These are phyloP conservation scores for Nerophis ophidion DNA, from an alignment of 2,113 vertebrate genomes.

Conservation along the genomic window DNA sequence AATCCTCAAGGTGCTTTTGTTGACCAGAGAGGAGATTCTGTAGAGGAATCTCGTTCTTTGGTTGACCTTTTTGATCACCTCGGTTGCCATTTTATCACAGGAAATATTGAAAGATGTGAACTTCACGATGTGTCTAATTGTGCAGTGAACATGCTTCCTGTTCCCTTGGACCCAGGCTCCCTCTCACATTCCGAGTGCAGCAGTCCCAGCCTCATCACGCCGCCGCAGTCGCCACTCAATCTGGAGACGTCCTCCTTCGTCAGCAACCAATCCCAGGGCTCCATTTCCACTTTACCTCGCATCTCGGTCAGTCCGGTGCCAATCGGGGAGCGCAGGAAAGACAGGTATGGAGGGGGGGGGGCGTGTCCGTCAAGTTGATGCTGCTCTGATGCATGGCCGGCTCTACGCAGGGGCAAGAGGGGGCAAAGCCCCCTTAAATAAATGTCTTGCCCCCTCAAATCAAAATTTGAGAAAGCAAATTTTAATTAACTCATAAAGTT, in stretches of 20 bases:
- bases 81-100: too few species aligned
- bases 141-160: not conserved
- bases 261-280: slow-evolving; percentile 91
- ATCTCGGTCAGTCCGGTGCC: slow-evolving; percentile 89
- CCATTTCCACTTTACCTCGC: slow-evolving; percentile 85
- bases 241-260: slow-evolving; percentile 86
- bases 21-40: too few species aligned
- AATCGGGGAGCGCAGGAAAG: slow-evolving; percentile 86
- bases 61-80: too few species aligned
- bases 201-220: slow-evolving; percentile 89
- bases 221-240: slow-evolving; percentile 91
- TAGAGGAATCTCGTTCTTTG: too few species aligned
- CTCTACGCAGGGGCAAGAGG: too few species aligned
- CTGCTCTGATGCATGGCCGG: too few species aligned
- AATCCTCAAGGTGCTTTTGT: too few species aligned
- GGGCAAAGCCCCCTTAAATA: too few species aligned
- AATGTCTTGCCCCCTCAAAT: too few species aligned
- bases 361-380: not conserved
- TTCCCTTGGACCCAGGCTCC: slow-evolving; percentile 73
- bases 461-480: too few species aligned
- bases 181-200: slow-evolving; percentile 93
- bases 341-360: slow-evolving; percentile 76
- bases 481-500: too few species aligned
- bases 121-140: not conserved
- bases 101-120: too few species aligned